phyloP scores from a whole-genome alignment of 2,888 invertebrate species.

The Pilophorus perplexus region DNA sequence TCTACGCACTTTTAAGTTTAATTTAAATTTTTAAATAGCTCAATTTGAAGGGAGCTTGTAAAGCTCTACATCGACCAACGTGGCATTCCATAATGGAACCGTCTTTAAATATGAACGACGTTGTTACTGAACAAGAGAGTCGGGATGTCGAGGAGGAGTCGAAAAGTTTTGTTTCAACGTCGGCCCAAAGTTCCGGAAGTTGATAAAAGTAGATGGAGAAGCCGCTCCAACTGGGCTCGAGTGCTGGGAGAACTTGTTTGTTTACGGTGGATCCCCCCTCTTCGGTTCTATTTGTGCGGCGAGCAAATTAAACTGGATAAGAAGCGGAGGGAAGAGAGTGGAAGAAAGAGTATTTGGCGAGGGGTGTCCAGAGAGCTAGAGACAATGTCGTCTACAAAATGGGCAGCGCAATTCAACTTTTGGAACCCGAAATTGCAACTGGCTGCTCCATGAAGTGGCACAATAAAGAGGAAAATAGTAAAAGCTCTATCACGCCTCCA shows the following conservation, averaged over 20 bases:
- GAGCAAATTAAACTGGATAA: constrained; percentile 22
- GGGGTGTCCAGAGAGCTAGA: too few species aligned
- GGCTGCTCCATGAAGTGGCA: too few species aligned
- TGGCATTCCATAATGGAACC: too few species aligned
- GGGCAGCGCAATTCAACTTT: too few species aligned
- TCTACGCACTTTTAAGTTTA: too few species aligned
- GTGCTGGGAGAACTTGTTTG: constrained; percentile 8
- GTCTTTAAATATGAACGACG: neutral
- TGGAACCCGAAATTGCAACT: too few species aligned
- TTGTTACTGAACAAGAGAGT: neutral
- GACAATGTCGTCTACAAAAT: too few species aligned
- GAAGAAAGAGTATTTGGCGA: neutral
- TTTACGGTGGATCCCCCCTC: constrained; percentile 2
- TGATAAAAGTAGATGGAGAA: constrained; percentile 6
- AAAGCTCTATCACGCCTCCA: too few species aligned
- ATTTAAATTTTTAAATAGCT: too few species aligned
- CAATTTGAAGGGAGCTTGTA: too few species aligned
- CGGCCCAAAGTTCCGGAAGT: neutral
- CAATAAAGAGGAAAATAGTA: too few species aligned
- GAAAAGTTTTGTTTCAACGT: neutral
- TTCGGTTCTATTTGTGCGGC: constrained; percentile 12
- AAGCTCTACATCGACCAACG: too few species aligned
- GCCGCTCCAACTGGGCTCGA: neutral
- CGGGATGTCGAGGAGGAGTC: neutral
- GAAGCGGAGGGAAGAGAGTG: neutral